Conservation (phyloP, 2,113 vertebrate species). For the Odocoileus virginianus region DNA sequence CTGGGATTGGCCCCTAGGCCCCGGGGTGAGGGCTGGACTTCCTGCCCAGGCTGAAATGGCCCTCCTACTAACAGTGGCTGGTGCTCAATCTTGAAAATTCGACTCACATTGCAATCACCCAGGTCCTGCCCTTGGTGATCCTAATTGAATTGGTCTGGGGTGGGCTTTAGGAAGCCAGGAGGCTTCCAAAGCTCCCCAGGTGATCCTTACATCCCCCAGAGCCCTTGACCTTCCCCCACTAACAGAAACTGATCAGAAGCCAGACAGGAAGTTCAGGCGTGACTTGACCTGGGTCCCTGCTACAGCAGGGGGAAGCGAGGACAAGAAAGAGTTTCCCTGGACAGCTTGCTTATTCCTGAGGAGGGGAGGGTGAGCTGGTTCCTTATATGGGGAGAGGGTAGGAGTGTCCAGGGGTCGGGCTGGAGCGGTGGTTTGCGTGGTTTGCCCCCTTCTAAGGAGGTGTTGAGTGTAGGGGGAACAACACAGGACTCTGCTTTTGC, state of each 20-base stretch:
- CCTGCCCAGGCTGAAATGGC: accelerated
- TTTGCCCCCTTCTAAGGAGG: background rate
- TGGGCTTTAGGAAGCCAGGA: background rate
- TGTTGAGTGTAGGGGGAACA: background rate
- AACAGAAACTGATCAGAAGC: background rate
- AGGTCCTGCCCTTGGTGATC: background rate
- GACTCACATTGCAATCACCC: background rate
- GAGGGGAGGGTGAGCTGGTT: background rate
- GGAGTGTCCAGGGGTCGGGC: accelerated
- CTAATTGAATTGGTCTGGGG: background rate
- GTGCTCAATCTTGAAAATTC: background rate
- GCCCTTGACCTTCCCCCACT: background rate
- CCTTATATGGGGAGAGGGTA: background rate
- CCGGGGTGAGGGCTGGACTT: background rate
- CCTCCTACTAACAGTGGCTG: too few species aligned
- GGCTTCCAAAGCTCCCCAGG: background rate
- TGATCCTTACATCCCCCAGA: background rate
- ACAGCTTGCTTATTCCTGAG: background rate
- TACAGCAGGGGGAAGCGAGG: background rate
- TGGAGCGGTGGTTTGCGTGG: background rate
- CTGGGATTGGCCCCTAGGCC: background rate
- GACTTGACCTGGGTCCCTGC: background rate
- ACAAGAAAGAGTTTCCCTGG: background rate
- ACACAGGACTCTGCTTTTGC: background rate
- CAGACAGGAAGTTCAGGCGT: background rate